Evolutionary conservation across 2,888 invertebrate genomes (phyloP), one percentile per base, ranked within the genome.

Genomic region (Blera fallax): DNA sequence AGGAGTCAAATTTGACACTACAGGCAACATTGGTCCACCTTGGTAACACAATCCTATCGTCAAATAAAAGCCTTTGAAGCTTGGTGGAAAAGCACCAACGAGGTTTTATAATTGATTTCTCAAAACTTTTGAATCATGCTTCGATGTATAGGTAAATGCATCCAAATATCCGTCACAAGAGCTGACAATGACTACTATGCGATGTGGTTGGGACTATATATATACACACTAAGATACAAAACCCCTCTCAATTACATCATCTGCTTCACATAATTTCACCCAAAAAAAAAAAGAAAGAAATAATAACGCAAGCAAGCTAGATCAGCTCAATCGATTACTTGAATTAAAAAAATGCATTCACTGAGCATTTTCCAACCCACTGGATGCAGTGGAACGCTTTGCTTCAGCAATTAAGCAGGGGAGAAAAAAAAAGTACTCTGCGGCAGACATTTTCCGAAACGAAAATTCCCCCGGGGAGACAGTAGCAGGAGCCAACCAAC

Each of bases 361-460:
- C 21, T 54, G 74, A 16, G n/a, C 24, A 45, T 58, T 58, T 79
- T 73, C 73, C 73, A 84, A 29, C 48, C 50, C 67, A 74, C 29
- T 64, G 62, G 56, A 70, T 64, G 56, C 73, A 64, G 64, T 21
- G 24, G 32, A 72, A 11, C 37, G 29, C 34, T 43, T 34, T 48
- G 65, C 65, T 74, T 69, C 62, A 79, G 69, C 73, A 80, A 80
- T 79, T 84, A 84, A 37, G 73, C 56, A 14, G 21, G 40, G 11
- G 11, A 50, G 45, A 11, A n/a, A 56, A n/a, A 48, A 52, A 64
- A 62, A 60, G 16, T 45, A 65, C 69, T 81, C 79, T 79, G 72
- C 73, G 48, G 80, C 74, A 80, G 84, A 80, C 84, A 80, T 56
- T 84, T 79, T 69, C 62, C 69, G 43, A 74, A 74, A 67, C 48